Evolutionary conservation across 2,888 invertebrate genomes (phyloP).

Genomic region (Caenorhabditis imperialis): DNA sequence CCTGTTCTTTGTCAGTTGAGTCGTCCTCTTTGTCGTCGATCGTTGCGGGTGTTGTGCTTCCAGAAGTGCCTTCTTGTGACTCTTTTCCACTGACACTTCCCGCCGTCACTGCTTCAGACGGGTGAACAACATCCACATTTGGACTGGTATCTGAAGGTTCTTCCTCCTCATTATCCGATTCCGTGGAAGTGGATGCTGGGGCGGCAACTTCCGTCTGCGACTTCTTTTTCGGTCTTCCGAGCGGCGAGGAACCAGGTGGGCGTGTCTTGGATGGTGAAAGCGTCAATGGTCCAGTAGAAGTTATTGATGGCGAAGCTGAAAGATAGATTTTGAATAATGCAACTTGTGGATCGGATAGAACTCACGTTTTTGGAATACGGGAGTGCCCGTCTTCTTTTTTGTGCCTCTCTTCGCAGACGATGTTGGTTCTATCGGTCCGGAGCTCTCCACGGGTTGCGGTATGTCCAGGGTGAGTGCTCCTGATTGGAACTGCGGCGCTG

Average conservation of each 20-base stretch:
- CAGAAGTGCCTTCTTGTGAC: background rate
- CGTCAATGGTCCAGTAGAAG: conserved; percentile 11
- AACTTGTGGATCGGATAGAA: background rate
- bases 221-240: conserved; percentile 13
- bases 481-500: conserved; percentile 5
- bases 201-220: background rate
- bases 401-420: background rate
- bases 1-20: background rate
- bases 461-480: conserved; percentile 28
- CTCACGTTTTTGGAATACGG: conserved; percentile 11
- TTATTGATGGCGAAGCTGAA: conserved; percentile 9
- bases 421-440: conserved; percentile 21
- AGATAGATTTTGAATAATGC: background rate
- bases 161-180: background rate
- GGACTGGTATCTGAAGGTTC: no score
- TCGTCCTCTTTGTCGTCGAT: conserved; percentile 1
- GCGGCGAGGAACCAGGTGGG: conserved; percentile 1
- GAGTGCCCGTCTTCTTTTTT: conserved; percentile 5
- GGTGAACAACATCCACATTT: background rate
- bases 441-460: background rate
- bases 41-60: conserved; percentile 8
- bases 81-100: background rate
- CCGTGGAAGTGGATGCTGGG: background rate
- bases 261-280: background rate
- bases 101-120: background rate